phyloP scores from a whole-genome alignment of 2,113 vertebrate genomes.

The Cromileptes altivelis region DNA sequence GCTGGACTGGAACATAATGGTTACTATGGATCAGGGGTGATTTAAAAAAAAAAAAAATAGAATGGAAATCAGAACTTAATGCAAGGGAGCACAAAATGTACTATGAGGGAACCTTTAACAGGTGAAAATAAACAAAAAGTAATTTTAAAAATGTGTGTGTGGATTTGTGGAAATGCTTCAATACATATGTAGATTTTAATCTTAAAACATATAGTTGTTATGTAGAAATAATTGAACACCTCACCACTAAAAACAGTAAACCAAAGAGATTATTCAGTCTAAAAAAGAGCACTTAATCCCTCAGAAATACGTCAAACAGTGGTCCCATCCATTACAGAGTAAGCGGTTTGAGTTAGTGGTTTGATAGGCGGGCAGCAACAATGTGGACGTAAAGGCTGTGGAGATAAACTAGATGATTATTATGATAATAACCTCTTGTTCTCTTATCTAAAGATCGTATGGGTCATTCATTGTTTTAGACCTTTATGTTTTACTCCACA shows the following conservation, averaged over 20 bases:
- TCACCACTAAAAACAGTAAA: not conserved
- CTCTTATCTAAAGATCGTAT: constrained; percentile 61
- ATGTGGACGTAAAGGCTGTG: constrained; percentile 31
- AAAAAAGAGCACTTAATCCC: not conserved
- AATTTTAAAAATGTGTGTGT: not conserved
- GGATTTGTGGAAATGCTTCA: not conserved
- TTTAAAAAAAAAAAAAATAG: no score
- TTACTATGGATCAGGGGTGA: no score
- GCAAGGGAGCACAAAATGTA: no score
- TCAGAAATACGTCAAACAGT: constrained; percentile 11
- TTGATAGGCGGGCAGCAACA: constrained; percentile 14
- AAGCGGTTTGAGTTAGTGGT: constrained; percentile 6
- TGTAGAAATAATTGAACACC: not conserved
- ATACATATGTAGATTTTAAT: not conserved
- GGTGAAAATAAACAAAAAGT: no score
- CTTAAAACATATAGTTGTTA: not conserved
- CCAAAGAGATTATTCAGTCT: not conserved
- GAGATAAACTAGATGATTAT: constrained; percentile 21
- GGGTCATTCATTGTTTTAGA: constrained; percentile 62
- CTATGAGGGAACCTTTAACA: no score
- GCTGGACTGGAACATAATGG: no score
- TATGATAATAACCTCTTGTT: constrained; percentile 46
- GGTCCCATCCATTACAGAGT: not conserved
- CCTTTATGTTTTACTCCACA: constrained; percentile 65
- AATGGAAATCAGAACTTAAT: no score